Conservation (phyloP, 2,797 vertebrate species). For the Morus bassanus region DNA sequence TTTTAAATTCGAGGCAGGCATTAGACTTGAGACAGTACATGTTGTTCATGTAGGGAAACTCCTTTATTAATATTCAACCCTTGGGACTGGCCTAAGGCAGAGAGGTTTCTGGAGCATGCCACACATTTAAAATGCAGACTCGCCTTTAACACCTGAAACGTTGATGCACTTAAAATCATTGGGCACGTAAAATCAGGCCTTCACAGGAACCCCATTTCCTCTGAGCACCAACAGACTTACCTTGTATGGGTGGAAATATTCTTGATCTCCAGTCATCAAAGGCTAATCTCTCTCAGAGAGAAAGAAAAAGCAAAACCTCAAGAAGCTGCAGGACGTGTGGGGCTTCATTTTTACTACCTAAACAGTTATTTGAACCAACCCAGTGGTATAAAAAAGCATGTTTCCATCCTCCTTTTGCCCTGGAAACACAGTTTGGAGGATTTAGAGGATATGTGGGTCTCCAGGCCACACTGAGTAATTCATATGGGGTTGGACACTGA, state of each 20-base stretch:
- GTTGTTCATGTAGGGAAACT: constrained; percentile 4
- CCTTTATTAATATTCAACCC: constrained; percentile 30
- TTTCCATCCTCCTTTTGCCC: background rate
- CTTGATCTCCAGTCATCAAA: constrained; percentile 16
- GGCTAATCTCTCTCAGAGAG: background rate
- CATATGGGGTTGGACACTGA: accelerated
- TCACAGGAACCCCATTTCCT: constrained; percentile 7
- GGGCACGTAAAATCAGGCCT: background rate
- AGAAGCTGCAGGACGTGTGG: background rate
- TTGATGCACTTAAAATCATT: background rate
- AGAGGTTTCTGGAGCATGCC: background rate
- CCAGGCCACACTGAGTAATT: background rate
- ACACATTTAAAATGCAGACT: background rate
- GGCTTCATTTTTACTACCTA: background rate
- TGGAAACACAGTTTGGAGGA: background rate
- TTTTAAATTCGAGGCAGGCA: constrained; percentile 15
- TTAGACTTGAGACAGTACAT: background rate
- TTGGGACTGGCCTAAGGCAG: background rate
- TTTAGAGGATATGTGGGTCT: background rate
- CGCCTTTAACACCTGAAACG: background rate
- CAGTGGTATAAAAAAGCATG: background rate
- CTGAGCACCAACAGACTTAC: background rate
- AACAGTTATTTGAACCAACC: background rate
- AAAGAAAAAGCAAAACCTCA: constrained; percentile 37
- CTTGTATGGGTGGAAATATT: background rate